Percentiles rank a stretch among this genome's conserved stretches.
Evolutionary conservation across 1,140 invertebrate species (phyloP).

Genomic region (Diorhabda elongata): DNA sequence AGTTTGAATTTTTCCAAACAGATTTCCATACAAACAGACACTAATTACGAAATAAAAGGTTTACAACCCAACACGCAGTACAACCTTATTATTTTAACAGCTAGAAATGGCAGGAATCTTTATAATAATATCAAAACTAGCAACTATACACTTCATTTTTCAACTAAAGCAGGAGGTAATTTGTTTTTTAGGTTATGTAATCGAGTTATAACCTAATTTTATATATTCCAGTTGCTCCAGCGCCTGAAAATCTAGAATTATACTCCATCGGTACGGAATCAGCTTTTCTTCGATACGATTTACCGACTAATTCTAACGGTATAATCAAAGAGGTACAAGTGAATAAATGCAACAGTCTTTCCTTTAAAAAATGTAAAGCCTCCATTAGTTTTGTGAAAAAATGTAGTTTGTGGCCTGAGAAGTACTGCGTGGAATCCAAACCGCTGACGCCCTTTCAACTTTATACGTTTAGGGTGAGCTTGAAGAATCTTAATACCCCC

Average conservation of each 20-base stretch:
- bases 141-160: constrained; percentile 23
- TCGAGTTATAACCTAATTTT: background rate
- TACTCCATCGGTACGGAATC: constrained; percentile 31
- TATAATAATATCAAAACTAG: constrained; percentile 16
- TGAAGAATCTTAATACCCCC: constrained; percentile 32
- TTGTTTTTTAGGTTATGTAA: constrained; percentile 3
- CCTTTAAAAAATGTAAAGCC: constrained; percentile 34
- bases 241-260: constrained; percentile 33
- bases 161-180: constrained; percentile 33
- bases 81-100: constrained; percentile 27
- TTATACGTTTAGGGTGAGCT: constrained; percentile 28
- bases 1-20: constrained; percentile 20
- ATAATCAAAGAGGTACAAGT: constrained; percentile 28
- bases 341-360: constrained; percentile 27
- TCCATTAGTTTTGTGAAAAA: constrained; percentile 17
- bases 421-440: constrained; percentile 29
- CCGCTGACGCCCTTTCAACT: constrained; percentile 32
- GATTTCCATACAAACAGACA: constrained; percentile 23
- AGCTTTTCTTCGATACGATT: constrained; percentile 32
- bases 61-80: constrained; percentile 29
- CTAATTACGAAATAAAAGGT: constrained; percentile 24
- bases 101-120: constrained; percentile 28
- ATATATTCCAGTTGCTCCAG: constrained; percentile 26
- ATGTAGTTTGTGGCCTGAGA: constrained; percentile 31
- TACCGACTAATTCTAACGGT: constrained; percentile 29